Base-by-base conservation (phyloP, 1,140 invertebrate species). In the Drosophila seguyi region DNA sequence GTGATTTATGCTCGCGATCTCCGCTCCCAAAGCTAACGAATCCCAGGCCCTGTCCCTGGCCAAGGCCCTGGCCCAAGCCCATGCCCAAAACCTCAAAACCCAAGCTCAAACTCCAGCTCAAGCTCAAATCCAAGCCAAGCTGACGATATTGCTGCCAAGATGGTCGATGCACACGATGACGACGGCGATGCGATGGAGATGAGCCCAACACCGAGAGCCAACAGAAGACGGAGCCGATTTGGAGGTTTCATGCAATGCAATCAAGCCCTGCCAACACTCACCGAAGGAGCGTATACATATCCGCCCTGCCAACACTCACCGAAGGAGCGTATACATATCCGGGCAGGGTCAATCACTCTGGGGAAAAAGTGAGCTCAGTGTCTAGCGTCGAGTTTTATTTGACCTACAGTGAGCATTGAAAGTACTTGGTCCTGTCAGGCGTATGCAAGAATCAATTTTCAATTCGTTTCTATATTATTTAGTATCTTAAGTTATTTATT, bases 11-110 rank as follows among this genome's bases (percentile, higher is more conserved):
- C 84, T 56, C 73, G 57, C 25, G 55, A 79, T 62, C 61, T 81
- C 80, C 67, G 69, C 69, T 69, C 66, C 84, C 79, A 90, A 76
- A 88, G 80, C 83, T 83, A 88, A 88, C 84, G 85, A 88, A 88
- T 88, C 81, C 59, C 73, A 27, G 22, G 20, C 38, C 41, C 45
- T 27, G 39, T 50, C 61, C 62, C 67, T n/a, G 45, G 47, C 27
- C 25, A 25, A 63, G 20, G 36, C 66, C 25, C 47, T 65, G n/a
- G 36, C 52, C 44, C 66, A 59, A 22, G 39, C 34, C 42, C 29
- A 72, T 29, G 16, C 38, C 66, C 38, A 63, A 25, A 48, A 41
- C 31, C 39, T 60, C 34, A 56, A 62, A 38, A 20, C n/a, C 44
- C 77, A 78, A 85, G 73, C 74, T 63, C 58, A 25, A 20, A 5